Percentiles rank a stretch among this genome's conserved stretches.
These are phyloP conservation scores for Polypedilum vanderplanki DNA, from an alignment of 1,140 invertebrate genomes.

Conservation along the genomic window DNA sequence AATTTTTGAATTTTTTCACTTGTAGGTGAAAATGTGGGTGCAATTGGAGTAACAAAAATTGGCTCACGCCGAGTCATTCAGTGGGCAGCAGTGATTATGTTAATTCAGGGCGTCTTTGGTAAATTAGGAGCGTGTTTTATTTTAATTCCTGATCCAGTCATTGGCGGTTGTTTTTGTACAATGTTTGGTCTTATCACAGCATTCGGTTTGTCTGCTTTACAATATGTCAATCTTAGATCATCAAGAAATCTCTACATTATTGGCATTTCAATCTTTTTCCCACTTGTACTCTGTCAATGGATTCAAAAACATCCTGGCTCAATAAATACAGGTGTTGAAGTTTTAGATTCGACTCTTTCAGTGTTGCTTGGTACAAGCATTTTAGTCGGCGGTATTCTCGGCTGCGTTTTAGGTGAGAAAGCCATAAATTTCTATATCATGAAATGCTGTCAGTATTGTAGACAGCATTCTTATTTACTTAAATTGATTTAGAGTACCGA, in stretches of 20 bases:
- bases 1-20: too few species aligned
- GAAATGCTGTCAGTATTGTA: too few species aligned
- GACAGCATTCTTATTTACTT: too few species aligned
- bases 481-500: too few species aligned
- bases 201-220: constrained; percentile 73
- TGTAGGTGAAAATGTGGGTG: constrained; percentile 70
- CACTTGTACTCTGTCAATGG: constrained; percentile 72
- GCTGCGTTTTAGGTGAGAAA: constrained; percentile 58
- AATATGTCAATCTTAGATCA: constrained; percentile 75
- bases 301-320: constrained; percentile 56
- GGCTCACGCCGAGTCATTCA: constrained; percentile 81
- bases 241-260: constrained; percentile 79
- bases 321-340: constrained; percentile 63
- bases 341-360: constrained; percentile 64
- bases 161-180: constrained; percentile 79
- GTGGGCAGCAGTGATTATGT: constrained; percentile 68
- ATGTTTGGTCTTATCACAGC: constrained; percentile 83
- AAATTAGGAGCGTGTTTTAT: constrained; percentile 82
- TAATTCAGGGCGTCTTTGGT: constrained; percentile 69
- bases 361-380: constrained; percentile 79
- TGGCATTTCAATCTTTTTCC: constrained; percentile 81
- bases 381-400: constrained; percentile 70
- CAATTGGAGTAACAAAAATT: constrained; percentile 71
- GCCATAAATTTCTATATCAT: too few species aligned
- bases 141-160: constrained; percentile 81